Conservation (phyloP, 2,113 vertebrate genomes). For the Saguinus imperator region DNA sequence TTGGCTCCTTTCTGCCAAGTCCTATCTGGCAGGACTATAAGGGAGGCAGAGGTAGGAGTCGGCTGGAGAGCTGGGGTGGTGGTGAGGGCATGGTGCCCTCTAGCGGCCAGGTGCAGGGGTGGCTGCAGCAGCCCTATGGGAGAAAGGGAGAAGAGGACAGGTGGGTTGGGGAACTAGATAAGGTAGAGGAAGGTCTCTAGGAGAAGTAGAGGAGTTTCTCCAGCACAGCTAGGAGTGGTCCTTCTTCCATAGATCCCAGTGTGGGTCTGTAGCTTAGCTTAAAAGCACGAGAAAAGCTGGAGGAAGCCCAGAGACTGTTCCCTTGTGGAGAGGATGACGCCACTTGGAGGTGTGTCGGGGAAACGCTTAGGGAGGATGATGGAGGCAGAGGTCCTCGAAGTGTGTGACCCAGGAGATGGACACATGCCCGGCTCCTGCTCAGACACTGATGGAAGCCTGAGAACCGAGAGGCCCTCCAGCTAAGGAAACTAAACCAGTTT, state of each 20-base stretch:
- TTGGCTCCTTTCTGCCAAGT: not conserved
- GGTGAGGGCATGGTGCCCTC: slow-evolving; percentile 48
- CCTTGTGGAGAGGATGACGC: not conserved
- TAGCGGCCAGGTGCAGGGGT: slow-evolving; percentile 50
- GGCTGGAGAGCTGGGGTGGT: not conserved
- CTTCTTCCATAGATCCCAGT: not conserved
- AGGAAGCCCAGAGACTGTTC: not conserved
- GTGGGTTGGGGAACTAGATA: rapidly evolving
- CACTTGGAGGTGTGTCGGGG: not conserved
- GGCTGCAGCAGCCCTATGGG: not conserved
- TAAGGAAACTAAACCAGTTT: not conserved
- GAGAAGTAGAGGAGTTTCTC: not conserved
- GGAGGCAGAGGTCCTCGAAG: rapidly evolving
- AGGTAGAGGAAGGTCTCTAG: not conserved
- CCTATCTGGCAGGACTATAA: not conserved
- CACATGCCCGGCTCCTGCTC: not conserved
- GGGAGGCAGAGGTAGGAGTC: no score
- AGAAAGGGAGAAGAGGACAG: not conserved
- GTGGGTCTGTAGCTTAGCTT: not conserved
- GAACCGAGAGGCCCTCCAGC: not conserved
- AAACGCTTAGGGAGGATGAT: not conserved
- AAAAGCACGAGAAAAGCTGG: not conserved
- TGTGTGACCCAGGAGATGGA: not conserved
- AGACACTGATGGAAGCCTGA: rapidly evolving
- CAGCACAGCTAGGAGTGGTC: not conserved